Base-by-base conservation (phyloP, 2,888 invertebrate genomes). In the Ptychoptera contaminata region DNA sequence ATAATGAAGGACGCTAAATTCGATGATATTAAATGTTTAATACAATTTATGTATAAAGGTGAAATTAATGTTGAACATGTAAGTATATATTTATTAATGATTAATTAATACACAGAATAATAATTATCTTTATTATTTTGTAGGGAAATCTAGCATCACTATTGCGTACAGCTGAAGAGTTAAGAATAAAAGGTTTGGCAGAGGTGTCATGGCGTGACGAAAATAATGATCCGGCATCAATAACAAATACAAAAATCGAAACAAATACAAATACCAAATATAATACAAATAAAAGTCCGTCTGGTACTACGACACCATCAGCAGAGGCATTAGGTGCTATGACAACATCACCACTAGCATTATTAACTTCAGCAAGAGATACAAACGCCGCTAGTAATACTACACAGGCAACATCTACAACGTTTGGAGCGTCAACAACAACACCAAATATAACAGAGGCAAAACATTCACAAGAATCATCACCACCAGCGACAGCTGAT, bases 21-120 rank as follows among this genome's bases (percentile, higher is more conserved):
- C 59, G 79, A 84, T 52, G 91, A 92, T 67, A 78, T 92, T 56
- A 82, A 82, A 64, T 87, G 88, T 49, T 73, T 92, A 52, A 83
- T 92, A 45, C 87, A 90, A 64, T 92, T 91, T 62, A 92, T 92
- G 91, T 92, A 92, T 67, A 87, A 87, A 58, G 92, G 92, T 51
- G 92, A 92, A 70, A 91, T 92, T 65, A 90, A 88, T 68, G 90
- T 92, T 47, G 87, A 88, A 59, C 88, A 90, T 69, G 90, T 90
- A 65, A 80, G 83, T 77, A 53, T 44, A 37, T 31, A 29, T 42
- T 32, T 47, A 23, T 23, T 8, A 36, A 32, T 39, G 2, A 32
- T 38, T 34, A 2, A 1, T 2, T 32, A 44, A 38, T 7, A 8
- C 31, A 16, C 10, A 36, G 23, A 32, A 7, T 3, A 32, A 32